phyloP scores from a whole-genome alignment of 2,888 invertebrate species.

The Drosophila cracens region DNA sequence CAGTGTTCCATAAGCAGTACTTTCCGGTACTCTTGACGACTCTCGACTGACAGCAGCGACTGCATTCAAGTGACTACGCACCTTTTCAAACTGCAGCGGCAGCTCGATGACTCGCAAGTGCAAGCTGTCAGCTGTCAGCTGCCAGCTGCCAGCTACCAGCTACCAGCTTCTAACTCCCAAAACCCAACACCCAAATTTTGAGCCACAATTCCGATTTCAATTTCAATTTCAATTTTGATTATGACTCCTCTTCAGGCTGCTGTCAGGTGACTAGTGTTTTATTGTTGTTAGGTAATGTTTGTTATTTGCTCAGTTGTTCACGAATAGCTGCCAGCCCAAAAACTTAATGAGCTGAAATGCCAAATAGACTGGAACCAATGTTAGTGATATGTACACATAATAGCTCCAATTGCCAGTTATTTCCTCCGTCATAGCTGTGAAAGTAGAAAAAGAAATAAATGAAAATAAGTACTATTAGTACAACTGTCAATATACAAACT shows the following conservation, averaged over 20 bases:
- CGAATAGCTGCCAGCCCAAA: conserved; percentile 85
- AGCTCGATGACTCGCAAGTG: conserved; percentile 20
- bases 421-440: conserved; percentile 84
- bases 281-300: conserved; percentile 11
- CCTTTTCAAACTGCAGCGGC: conserved; percentile 45
- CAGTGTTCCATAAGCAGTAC: neutral
- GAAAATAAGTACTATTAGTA: conserved; percentile 37
- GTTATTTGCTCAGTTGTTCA: conserved; percentile 84
- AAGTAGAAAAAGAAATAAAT: conserved; percentile 3
- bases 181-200: neutral
- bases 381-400: conserved; percentile 83
- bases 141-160: conserved; percentile 1
- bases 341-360: conserved; percentile 85
- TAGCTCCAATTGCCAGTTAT: conserved; percentile 84
- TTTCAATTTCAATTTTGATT: conserved; percentile 33
- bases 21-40: conserved; percentile 21
- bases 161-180: neutral
- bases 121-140: conserved; percentile 10
- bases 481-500: conserved; percentile 52
- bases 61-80: conserved; percentile 68
- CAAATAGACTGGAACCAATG: conserved; percentile 85
- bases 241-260: conserved; percentile 23
- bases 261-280: conserved; percentile 1
- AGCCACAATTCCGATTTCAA: conserved; percentile 15
- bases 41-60: conserved; percentile 51